These are phyloP conservation scores for Drosophila nannoptera DNA, from an alignment of 1,140 invertebrate species.

Conservation along the genomic window DNA sequence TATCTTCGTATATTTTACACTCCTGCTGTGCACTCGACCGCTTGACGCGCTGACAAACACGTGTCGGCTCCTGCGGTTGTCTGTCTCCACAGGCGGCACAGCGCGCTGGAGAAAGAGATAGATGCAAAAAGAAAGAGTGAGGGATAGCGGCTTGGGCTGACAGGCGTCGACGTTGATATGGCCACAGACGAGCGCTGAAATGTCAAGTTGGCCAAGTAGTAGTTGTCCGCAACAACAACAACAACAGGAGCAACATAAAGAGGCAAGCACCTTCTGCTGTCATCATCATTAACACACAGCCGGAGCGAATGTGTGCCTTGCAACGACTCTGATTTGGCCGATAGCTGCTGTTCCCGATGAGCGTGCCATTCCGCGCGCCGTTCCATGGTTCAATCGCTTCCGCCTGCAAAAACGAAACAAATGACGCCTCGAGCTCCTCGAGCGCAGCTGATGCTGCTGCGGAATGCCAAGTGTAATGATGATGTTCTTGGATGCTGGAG, in stretches of 20 bases:
- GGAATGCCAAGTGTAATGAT: constrained; percentile 45
- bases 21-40: constrained; percentile 30
- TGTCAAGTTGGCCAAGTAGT: constrained; percentile 33
- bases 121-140: neutral
- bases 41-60: constrained; percentile 39
- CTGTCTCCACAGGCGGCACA: constrained; percentile 11
- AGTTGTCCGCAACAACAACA: constrained; percentile 14
- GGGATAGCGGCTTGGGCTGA: constrained; percentile 24
- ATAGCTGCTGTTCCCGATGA: constrained; percentile 20
- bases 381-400: constrained; percentile 46
- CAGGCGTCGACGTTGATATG: constrained; percentile 32
- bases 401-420: constrained; percentile 23
- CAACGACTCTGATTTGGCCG: constrained; percentile 29
- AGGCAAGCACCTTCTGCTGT: constrained; percentile 27
- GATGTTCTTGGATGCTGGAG: constrained; percentile 44
- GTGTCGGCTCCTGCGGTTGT: constrained; percentile 28
- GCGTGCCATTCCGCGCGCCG: constrained; percentile 2
- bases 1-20: constrained; percentile 24
- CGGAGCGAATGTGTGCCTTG: constrained; percentile 25
- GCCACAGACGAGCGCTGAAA: constrained; percentile 24
- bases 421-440: neutral
- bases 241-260: neutral
- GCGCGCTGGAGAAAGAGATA: neutral
- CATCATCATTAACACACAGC: constrained; percentile 40
- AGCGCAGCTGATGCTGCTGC: neutral